These are phyloP conservation scores for Matsumyia berberina DNA, from an alignment of 2,888 invertebrate genomes.

Conservation along the genomic window DNA sequence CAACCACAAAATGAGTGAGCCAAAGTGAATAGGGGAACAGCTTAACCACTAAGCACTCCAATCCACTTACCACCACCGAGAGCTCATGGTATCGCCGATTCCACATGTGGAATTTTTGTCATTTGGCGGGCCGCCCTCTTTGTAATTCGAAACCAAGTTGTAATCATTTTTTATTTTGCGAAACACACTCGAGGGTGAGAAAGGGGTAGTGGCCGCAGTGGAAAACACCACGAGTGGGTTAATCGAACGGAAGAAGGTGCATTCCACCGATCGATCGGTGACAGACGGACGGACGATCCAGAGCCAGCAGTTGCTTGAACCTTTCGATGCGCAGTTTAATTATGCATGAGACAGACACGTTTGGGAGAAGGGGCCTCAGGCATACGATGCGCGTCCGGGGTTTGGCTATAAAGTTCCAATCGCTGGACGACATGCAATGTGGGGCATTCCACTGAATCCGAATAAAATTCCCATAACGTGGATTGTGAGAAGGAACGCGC, in stretches of 20 bases:
- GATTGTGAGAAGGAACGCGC: not conserved
- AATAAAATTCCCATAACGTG: conserved; percentile 18
- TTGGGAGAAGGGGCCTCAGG: conserved; percentile 16
- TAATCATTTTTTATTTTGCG: conserved; percentile 20
- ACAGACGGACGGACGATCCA: not conserved
- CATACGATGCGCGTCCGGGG: conserved; percentile 10
- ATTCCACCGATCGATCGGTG: conserved; percentile 54
- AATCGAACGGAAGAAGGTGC: conserved; percentile 68
- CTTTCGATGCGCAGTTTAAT: conserved; percentile 41
- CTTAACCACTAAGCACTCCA: too few relatives aligned
- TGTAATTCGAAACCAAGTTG: conserved; percentile 63
- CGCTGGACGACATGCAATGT: conserved; percentile 42
- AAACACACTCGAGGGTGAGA: conserved; percentile 6
- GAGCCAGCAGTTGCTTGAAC: conserved; percentile 22
- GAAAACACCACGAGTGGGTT: conserved; percentile 34
- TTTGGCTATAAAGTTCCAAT: conserved; percentile 28
- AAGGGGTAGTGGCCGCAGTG: too few relatives aligned
- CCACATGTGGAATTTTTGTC: conserved; percentile 57
- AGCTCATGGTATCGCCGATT: conserved; percentile 16
- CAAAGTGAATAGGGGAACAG: conserved; percentile 22
- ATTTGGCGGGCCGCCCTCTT: conserved; percentile 69
- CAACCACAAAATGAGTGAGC: conserved; percentile 3
- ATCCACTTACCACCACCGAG: conserved; percentile 23
- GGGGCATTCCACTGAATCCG: conserved; percentile 6
- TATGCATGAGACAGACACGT: conserved; percentile 56